phyloP scores from a whole-genome alignment of 2,113 vertebrate genomes.

The Ibidorhyncha struthersii region DNA sequence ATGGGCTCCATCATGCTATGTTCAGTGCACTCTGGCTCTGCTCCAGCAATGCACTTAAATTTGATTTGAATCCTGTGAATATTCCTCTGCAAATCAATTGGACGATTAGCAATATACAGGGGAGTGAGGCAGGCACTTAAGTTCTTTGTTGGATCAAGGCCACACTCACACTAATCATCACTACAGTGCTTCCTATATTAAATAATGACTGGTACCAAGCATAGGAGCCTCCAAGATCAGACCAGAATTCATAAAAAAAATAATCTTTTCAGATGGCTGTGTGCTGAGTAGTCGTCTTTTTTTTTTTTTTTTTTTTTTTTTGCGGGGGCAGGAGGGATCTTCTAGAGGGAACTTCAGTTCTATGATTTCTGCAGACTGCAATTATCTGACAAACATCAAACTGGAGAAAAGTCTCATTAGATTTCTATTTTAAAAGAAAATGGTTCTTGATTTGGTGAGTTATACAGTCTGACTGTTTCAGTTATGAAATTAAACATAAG shows the following conservation, averaged over 20 bases:
- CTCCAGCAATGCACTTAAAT: slow-evolving; percentile 50
- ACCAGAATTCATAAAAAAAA: neutral
- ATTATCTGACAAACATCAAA: neutral
- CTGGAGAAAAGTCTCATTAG: neutral
- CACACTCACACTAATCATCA: neutral
- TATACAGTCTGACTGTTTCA: neutral
- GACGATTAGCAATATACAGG: neutral
- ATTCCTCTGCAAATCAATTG: neutral
- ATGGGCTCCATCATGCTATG: neutral
- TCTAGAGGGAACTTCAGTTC: neutral
- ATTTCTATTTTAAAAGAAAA: neutral
- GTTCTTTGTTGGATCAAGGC: neutral
- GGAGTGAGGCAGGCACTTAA: neutral
- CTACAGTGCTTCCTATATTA: neutral
- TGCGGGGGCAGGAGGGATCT: neutral
- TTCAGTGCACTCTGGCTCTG: neutral
- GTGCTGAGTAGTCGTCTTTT: neutral
- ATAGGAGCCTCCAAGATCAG: neutral
- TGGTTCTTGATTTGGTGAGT: neutral
- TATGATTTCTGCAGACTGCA: neutral
- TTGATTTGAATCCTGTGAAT: slow-evolving; percentile 21
- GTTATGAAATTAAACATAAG: neutral
- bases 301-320: neutral
- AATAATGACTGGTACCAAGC: neutral
- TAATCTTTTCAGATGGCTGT: neutral